Base-by-base conservation (phyloP, 2,888 invertebrate genomes). In the Noctua janthina region DNA sequence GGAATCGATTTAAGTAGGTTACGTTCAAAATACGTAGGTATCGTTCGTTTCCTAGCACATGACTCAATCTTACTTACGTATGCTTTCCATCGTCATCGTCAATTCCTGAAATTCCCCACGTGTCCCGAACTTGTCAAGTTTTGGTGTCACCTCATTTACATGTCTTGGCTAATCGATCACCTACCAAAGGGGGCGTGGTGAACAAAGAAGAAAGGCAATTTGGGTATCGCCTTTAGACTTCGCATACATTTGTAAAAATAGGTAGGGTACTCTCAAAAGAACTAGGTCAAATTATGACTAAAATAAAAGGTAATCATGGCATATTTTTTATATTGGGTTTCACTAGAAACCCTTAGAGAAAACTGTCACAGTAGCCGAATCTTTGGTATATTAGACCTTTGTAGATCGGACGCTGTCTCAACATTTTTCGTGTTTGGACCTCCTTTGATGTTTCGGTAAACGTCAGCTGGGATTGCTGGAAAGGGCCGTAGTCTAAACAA, bases 401-500 rank as follows among this genome's bases (percentile, higher is more conserved):
- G 64, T 78, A 74, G 81, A 69, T n/a, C 83, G 4, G 67, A 43
- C 78, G 70, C 11, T 39, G 73, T 39, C 35, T 17, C 74, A 83
- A 78, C 59, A 64, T 7, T 13, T 13, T 29, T 81, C 43, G 2
- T 80, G 67, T 67, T 67, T 23, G 74, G 67, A 35, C 51, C 59
- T 74, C 43, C 56, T 81, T 74, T 81, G 56, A 81, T 88, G 92
- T 92, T 91, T 92, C 90, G 78, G 43, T 87, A 90, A 92, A 93
- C 91, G 91, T 91, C 92, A 88, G 88, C 88, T 83, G 54, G 20
- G 54, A 23, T 54, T 23, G 10, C 54, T 54, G 88, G 69, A 93
- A 91, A 91, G 91, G 92, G 91, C 90, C 89, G 89, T 80, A 79
- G 15, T 68, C 64, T 87, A 92, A 92, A 92, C 92, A 93, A 91